Evolutionary conservation across 2,797 vertebrate species (phyloP).

Genomic region (Allochrocebus solatus): DNA sequence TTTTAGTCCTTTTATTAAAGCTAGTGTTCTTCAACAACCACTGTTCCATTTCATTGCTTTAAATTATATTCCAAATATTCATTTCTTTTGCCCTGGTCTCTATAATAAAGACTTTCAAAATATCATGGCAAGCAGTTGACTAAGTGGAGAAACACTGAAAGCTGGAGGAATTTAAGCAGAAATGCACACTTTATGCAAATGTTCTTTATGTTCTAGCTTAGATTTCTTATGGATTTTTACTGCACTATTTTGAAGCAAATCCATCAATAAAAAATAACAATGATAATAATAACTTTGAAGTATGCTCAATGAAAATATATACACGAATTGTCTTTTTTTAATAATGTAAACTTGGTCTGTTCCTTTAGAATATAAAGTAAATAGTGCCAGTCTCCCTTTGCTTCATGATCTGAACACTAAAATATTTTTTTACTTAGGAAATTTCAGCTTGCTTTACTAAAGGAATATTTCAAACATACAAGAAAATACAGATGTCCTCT

Average conservation of each 20-base stretch:
- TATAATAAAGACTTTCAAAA: constrained; percentile 24
- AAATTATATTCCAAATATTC: not conserved
- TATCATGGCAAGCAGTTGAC: not conserved
- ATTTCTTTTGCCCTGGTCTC: not conserved
- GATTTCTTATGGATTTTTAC: not conserved
- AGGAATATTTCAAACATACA: not conserved
- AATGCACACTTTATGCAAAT: not conserved
- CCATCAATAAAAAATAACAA: not conserved
- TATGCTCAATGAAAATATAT: constrained; percentile 4
- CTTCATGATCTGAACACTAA: not conserved
- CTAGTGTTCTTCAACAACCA: not conserved
- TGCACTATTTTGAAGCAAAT: not conserved
- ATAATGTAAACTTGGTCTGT: not conserved
- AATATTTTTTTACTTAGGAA: not conserved
- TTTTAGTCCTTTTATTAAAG: not conserved
- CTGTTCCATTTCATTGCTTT: not conserved
- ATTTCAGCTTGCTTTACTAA: not conserved
- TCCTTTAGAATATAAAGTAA: constrained; percentile 20
- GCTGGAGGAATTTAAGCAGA: not conserved
- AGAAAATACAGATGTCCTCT: not conserved
- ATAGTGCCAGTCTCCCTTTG: not conserved
- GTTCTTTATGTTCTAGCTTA: not conserved
- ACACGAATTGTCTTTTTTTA: not conserved
- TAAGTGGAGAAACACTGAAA: not conserved
- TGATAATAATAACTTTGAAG: constrained; percentile 43